Base-by-base conservation (phyloP, 2,113 vertebrate genomes). In the Gymnobelideus leadbeateri region DNA sequence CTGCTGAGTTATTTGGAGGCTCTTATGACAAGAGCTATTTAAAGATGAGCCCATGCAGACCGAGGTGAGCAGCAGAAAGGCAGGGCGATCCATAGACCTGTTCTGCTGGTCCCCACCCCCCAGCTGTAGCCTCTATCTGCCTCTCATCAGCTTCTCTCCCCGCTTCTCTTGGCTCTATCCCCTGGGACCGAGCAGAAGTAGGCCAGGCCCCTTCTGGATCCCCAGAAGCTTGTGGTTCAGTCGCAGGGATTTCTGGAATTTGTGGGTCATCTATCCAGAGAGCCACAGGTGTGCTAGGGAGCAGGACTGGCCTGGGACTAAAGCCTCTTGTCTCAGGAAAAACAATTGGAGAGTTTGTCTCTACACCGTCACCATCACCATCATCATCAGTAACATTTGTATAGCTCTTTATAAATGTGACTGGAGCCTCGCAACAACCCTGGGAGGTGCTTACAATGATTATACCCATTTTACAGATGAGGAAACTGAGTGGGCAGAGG, bases 371-470 rank as follows among this genome's bases (percentile, higher is more conserved):
- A 26, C 8, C 25, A 25, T 31, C 57, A 3, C 8, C 28, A 0
- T 31, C 57, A 0, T 31, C 57, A 5, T 68, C 28, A 68, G 3
- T 37, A n/a, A 7, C 61, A 77, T 77, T n/a, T 19, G 5, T 25
- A 77, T 16, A 6, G 37, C 31, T 19, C 68, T 21, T n/a, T 37
- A 68, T 12, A 68, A 68, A 37, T 1, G 5, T 3, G 1, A 68
- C 7, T n/a, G 1, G 68, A 21, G 0, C n/a, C 6, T 21, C n/a
- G 8, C 16, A 2, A 21, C 6, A 7, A 0, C 5, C 57, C 68
- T 43, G 68, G 16, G 68, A 84, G 37, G 8, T n/a, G 0, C 37
- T n/a, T 49, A 49, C 4, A 49, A n/a, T 21, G 14, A 84, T 43
- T 19, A 84, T 7, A 0, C 19, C n/a, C 16, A n/a, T 8, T n/a